Evolutionary conservation across 2,888 invertebrate species (phyloP), one percentile per base, ranked within the genome.

Genomic region (Micropterix aruncella): DNA sequence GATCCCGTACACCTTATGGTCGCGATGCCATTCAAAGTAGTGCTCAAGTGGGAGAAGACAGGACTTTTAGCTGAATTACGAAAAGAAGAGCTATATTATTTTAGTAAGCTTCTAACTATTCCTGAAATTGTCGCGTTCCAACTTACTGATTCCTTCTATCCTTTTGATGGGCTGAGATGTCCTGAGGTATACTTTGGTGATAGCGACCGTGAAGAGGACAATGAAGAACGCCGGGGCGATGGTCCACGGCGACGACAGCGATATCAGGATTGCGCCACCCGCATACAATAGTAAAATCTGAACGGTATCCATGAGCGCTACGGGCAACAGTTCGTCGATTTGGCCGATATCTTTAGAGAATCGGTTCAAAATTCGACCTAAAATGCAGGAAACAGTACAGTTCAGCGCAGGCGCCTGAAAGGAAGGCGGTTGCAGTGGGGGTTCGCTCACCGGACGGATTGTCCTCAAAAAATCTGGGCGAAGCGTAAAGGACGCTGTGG

Each of bases 401-500:
- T 7, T n/a, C n/a, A n/a, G n/a, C n/a, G n/a, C n/a, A n/a, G n/a
- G 12, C 27, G 27, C 7, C 27, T 27, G 27, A 27, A n/a, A n/a
- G n/a, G n/a, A n/a, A n/a, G n/a, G n/a, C n/a, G n/a, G n/a, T n/a
- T n/a, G n/a, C n/a, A n/a, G n/a, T n/a, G n/a, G n/a, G n/a, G n/a
- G n/a, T n/a, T n/a, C n/a, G n/a, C n/a, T 7, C 5, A 27, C 27
- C 27, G 5, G 27, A 27, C 27, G 27, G 27, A 12, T 27, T 86
- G 0, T 72, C 75, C 55, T 88, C 82, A 55, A 89, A 91, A 60
- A 90, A 90, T 47, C 72, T 61, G 69, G 87, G 80, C 1, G 80
- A 73, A 1, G 81, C 74, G 47, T 75, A 62, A 1, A 88, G 70
- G 37, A 91, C 65, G 50, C 78, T 74, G 15, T 66, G 59, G 56